A percentile compares a stretch with the other conserved stretches of the same genome.
Evolutionary conservation across 2,113 vertebrate genomes (phyloP).

Genomic region (Lontra canadensis): DNA sequence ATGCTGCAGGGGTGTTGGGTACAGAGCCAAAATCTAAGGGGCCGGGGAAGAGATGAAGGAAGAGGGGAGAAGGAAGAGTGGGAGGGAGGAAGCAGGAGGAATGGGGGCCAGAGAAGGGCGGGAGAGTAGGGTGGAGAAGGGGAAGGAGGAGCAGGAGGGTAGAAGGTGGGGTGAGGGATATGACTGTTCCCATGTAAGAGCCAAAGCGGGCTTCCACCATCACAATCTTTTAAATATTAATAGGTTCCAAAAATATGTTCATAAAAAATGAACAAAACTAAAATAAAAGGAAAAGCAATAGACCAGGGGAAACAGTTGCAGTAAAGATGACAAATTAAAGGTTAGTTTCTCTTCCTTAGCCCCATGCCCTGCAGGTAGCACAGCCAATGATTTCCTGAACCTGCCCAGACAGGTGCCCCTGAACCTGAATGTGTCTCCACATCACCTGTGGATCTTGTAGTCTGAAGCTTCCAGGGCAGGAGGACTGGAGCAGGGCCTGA

Average conservation of each 20-base stretch:
- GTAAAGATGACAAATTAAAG: constrained; percentile 6
- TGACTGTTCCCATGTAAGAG: background rate
- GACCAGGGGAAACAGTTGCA: background rate
- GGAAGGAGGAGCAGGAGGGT: background rate
- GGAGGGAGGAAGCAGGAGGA: background rate
- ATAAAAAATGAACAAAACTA: constrained; percentile 68
- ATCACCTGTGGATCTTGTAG: fast-evolving
- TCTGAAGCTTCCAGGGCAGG: fast-evolving
- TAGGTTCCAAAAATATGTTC: constrained; percentile 61
- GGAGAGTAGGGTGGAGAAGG: background rate
- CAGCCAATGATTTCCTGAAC: background rate
- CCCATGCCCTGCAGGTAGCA: background rate
- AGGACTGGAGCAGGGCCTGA: too few relatives aligned
- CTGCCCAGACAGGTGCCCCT: background rate
- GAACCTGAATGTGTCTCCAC: fast-evolving
- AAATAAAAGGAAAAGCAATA: constrained; percentile 51
- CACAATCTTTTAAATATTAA: constrained; percentile 68
- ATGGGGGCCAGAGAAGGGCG: background rate
- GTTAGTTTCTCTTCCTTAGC: background rate
- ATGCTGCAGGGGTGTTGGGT: background rate
- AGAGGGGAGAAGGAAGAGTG: background rate
- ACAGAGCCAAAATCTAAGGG: background rate
- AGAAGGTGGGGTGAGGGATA: background rate
- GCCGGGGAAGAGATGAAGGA: background rate
- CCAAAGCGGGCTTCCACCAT: constrained; percentile 10